These are phyloP conservation scores for Bovichtus variegatus DNA, from an alignment of 2,797 vertebrate species.

Conservation along the genomic window DNA sequence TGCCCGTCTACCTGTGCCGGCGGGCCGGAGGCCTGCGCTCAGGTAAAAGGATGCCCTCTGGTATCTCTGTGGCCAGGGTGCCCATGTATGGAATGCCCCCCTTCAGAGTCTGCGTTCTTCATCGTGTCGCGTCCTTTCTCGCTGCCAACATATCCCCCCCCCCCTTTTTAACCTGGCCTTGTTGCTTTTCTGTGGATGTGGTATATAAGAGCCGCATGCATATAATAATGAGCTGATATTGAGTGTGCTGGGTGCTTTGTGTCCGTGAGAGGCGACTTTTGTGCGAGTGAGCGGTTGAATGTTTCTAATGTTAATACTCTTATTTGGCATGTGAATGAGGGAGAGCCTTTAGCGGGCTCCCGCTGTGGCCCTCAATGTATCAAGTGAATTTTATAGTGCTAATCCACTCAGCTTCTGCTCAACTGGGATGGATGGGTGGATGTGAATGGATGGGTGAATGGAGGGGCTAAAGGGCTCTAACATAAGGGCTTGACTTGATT, in stretches of 20 bases:
- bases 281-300: conserved; percentile 37
- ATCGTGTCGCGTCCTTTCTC: conserved; percentile 64
- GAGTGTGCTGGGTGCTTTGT: conserved; percentile 48
- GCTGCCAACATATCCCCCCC: conserved; percentile 50
- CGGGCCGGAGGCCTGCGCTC: conserved; percentile 87
- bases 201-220: conserved; percentile 72
- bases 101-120: conserved; percentile 66
- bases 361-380: conserved; percentile 57
- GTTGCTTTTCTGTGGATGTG: conserved; percentile 64
- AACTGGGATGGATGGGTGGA: conserved; percentile 41
- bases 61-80: conserved; percentile 61
- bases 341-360: conserved; percentile 50
- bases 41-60: conserved; percentile 83
- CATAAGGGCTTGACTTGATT: conserved; percentile 42
- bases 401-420: conserved; percentile 61
- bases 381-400: conserved; percentile 45
- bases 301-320: conserved; percentile 29
- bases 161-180: conserved; percentile 56
- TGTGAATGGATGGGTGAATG: conserved; percentile 36
- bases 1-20: conserved; percentile 89
- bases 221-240: conserved; percentile 48
- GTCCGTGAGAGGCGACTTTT: conserved; percentile 24
- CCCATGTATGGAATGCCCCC: conserved; percentile 70
- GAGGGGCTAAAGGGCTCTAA: conserved; percentile 18
- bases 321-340: conserved; percentile 51